A percentile compares a stretch with the other conserved stretches of the same genome.
Conservation (phyloP, 2,797 vertebrate species). For the Oryzias dopingdopingensis region DNA sequence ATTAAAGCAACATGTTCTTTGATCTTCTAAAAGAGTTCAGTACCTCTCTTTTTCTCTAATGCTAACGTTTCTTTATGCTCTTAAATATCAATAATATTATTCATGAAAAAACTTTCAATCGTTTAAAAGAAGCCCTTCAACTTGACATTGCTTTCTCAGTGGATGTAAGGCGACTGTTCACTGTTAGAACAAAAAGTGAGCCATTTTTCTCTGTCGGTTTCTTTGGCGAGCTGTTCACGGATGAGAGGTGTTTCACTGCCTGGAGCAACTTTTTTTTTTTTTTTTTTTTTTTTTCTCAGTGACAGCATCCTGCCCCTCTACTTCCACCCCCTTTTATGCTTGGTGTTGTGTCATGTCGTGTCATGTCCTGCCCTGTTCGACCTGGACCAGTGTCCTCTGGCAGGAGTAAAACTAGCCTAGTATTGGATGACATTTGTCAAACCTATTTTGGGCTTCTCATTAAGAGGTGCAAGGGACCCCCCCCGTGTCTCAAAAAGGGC, state of each 20-base stretch:
- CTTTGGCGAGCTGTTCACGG: constrained; percentile 24
- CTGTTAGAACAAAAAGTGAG: constrained; percentile 5
- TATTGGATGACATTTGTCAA: constrained; percentile 65
- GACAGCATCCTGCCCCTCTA: constrained; percentile 39
- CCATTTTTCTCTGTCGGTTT: constrained; percentile 9
- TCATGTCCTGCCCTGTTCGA: constrained; percentile 57
- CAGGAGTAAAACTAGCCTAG: constrained; percentile 41
- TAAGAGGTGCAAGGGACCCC: constrained; percentile 66
- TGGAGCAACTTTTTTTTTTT: constrained; percentile 26
- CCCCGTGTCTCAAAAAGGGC: constrained; percentile 39
- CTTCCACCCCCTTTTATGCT: constrained; percentile 45
- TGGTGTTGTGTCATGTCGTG: constrained; percentile 63
- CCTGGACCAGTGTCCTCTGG: constrained; percentile 46
- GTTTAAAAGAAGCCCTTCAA: constrained; percentile 10
- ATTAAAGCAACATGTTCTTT: no score
- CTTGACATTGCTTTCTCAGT: not conserved
- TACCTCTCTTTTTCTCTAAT: no score
- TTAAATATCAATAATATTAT: constrained; percentile 3
- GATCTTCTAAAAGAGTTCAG: no score
- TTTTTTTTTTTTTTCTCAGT: constrained; percentile 12
- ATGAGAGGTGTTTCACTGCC: constrained; percentile 49
- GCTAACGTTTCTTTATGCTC: not conserved
- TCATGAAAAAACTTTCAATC: constrained; percentile 1
- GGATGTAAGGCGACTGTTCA: not conserved
- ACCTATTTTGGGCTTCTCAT: constrained; percentile 74